Conservation (phyloP, 2,888 invertebrate species). For the Drosophila austrosaltans region DNA sequence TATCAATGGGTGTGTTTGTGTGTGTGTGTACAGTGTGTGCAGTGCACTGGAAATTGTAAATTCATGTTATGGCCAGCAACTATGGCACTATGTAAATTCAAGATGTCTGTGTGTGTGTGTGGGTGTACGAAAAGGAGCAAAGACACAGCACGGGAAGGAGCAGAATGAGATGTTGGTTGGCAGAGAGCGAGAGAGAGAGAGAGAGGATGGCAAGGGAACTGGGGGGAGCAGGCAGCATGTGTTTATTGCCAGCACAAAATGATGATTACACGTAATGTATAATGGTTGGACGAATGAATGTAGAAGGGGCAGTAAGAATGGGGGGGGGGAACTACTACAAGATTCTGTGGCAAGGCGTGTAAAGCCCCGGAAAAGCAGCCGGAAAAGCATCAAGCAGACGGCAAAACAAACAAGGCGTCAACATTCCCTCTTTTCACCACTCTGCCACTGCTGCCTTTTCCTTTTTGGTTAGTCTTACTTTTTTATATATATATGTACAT, state of each 20-base stretch:
- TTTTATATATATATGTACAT: background rate
- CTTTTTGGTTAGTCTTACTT: slow-evolving; percentile 25
- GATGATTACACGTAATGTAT: slow-evolving; percentile 75
- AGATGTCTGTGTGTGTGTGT: slow-evolving; percentile 10
- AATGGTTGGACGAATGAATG: slow-evolving; percentile 49
- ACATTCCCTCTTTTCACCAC: slow-evolving; percentile 18
- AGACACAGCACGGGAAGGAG: background rate
- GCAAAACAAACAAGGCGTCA: slow-evolving; percentile 61
- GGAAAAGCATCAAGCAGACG: slow-evolving; percentile 67
- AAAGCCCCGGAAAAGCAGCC: slow-evolving; percentile 65
- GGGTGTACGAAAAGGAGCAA: background rate
- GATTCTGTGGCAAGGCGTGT: slow-evolving; percentile 38
- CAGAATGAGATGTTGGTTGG: background rate
- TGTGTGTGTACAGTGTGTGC: slow-evolving; percentile 53
- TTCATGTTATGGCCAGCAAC: slow-evolving; percentile 60
- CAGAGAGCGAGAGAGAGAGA: background rate
- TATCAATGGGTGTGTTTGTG: slow-evolving; percentile 1
- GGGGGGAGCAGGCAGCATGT: slow-evolving; percentile 64
- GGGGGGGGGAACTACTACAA: slow-evolving; percentile 5
- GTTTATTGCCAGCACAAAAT: slow-evolving; percentile 76
- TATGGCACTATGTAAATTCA: slow-evolving; percentile 50
- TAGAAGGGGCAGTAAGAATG: background rate
- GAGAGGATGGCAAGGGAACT: background rate
- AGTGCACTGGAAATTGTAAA: slow-evolving; percentile 73
- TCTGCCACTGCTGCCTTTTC: slow-evolving; percentile 40